A percentile compares a stretch with the other conserved stretches of the same genome.
Conservation (phyloP, 2,113 vertebrate species). For the Cochlearius cochlearius region DNA sequence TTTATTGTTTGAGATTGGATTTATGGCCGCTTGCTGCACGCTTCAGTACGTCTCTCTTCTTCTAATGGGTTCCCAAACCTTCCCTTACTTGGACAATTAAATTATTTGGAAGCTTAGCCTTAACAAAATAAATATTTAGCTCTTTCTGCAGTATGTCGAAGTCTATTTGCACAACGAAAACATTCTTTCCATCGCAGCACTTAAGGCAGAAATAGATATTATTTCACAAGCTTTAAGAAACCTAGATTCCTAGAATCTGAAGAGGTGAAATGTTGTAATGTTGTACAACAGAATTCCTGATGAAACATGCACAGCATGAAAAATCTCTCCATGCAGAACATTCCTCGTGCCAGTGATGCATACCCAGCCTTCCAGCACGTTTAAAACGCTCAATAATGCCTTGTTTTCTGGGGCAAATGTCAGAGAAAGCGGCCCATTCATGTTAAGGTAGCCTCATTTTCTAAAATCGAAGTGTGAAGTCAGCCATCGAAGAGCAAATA, state of each 20-base stretch:
- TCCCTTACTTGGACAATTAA: slow-evolving; percentile 1
- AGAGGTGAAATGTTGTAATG: background rate
- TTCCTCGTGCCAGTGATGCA: background rate
- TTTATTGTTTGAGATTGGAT: background rate
- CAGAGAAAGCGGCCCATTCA: background rate
- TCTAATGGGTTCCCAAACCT: background rate
- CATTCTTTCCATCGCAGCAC: slow-evolving; percentile 11
- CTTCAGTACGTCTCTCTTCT: background rate
- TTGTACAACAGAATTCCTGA: background rate
- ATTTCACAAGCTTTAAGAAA: slow-evolving; percentile 39
- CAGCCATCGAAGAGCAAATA: background rate
- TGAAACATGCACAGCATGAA: background rate
- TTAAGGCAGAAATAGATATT: slow-evolving; percentile 18
- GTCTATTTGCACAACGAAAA: slow-evolving; percentile 4
- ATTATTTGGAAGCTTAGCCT: background rate
- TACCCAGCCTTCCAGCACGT: background rate
- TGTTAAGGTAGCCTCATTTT: background rate
- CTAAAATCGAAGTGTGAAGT: background rate
- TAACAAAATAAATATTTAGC: background rate
- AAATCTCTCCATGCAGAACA: background rate
- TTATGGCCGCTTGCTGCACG: background rate
- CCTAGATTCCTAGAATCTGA: background rate
- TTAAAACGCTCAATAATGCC: background rate
- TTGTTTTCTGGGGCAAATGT: background rate
- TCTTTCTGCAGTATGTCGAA: slow-evolving; percentile 1